Evolutionary conservation across 2,888 invertebrate species (phyloP), one percentile per base, ranked within the genome.

Genomic region (Ashinkailepas kermadecensis): DNA sequence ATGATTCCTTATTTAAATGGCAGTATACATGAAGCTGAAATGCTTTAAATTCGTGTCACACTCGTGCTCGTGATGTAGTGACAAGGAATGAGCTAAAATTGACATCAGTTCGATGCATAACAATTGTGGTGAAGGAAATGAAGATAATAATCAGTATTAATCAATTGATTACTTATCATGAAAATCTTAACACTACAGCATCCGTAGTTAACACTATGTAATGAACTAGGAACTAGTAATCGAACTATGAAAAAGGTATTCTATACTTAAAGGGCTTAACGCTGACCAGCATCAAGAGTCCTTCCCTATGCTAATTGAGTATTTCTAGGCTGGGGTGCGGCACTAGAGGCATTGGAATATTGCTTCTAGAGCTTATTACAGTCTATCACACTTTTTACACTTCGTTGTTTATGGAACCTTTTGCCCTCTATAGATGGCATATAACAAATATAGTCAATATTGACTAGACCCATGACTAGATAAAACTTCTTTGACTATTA

Each of bases 351-450:
- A 54, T 67, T 70, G 25, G 39, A 70, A 13, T 70, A 70, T 70
- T 70, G 54, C 70, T 70, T 70, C 70, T 70, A 70, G 25, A 12
- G 39, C 70, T 67, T 39, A 13, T 54, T 54, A 70, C 39, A 39
- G 4, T 54, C 70, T 70, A 70, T 70, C 70, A 70, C 70, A 54
- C 70, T 70, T 54, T 70, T 25, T 70, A 70, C 70, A 70, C 54
- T 70, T 70, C 70, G 70, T 70, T 70, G 70, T 70, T 70, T 70
- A 70, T 70, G 70, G 70, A 70, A 70, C 70, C 70, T 70, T 70
- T 54, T 54, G 39, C 18, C 70, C 25, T 13, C 67, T 12, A 7
- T 59, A 54, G 18, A n/a, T 12, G 70, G 70, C 25, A 11, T 25
- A 13, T 70, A 25, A 70, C 25, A 25, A 70, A 39, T n/a, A 54